phyloP scores from a whole-genome alignment of 37 sponge, comb jelly and placozoan genomes.

The Halisarca cf. caerulea region DNA sequence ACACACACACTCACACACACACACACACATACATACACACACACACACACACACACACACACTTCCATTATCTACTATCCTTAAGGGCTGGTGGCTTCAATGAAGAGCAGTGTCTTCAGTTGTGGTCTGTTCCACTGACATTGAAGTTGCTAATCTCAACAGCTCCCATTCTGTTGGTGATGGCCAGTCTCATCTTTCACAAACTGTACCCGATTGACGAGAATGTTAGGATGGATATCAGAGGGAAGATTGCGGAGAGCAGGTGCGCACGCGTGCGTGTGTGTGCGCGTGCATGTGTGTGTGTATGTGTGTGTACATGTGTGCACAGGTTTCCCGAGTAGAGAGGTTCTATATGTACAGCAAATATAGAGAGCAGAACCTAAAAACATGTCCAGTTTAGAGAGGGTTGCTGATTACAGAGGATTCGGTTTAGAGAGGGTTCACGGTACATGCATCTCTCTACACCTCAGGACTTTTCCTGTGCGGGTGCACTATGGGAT shows the following conservation, averaged over 20 bases:
- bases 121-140: slow-evolving; percentile 55
- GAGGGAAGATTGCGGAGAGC: not conserved
- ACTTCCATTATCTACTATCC: too few relatives aligned
- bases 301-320: slow-evolving; percentile 47
- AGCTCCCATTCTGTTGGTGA: slow-evolving; percentile 64
- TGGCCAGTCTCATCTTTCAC: slow-evolving; percentile 60
- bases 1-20: too few relatives aligned
- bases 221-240: not conserved
- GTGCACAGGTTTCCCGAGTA: slow-evolving; percentile 16
- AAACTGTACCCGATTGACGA: slow-evolving; percentile 72
- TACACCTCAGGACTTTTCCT: not conserved
- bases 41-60: too few relatives aligned
- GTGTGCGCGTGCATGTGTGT: slow-evolving; percentile 38
- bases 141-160: slow-evolving; percentile 65
- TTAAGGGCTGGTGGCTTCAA: slow-evolving; percentile 78
- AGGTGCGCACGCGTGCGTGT: not conserved
- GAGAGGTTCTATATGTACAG: not conserved
- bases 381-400: too few relatives aligned
- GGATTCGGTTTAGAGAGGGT: too few relatives aligned
- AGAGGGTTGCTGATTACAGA: too few relatives aligned
- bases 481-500: not conserved
- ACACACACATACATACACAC: too few relatives aligned
- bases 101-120: slow-evolving; percentile 64
- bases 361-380: too few relatives aligned
- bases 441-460: too few relatives aligned